A percentile compares a stretch with the other conserved stretches of the same genome.
phyloP scores from a whole-genome alignment of 2,888 invertebrate species.

The Hypercompe scribonia region DNA sequence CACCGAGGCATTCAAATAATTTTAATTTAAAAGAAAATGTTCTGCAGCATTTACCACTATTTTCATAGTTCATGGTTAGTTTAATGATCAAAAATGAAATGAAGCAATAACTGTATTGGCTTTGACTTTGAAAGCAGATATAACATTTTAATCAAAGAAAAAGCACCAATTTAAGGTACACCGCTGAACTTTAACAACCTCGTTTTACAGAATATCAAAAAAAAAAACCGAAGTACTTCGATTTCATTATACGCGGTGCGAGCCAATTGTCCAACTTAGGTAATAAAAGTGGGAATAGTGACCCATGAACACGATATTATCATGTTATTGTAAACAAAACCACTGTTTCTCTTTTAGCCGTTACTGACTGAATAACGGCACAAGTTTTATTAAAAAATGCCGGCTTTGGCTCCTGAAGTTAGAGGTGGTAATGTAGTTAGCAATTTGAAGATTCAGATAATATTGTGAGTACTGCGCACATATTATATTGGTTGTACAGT shows the following conservation, averaged over 20 bases:
- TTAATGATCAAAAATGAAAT: not conserved
- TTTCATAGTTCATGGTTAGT: too few relatives aligned
- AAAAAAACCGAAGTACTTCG: slow-evolving; percentile 33
- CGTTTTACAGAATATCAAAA: slow-evolving; percentile 21
- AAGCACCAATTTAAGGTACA: slow-evolving; percentile 26
- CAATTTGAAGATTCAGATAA: not conserved
- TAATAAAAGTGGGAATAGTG: slow-evolving; percentile 50
- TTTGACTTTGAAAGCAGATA: not conserved
- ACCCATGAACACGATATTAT: slow-evolving; percentile 46
- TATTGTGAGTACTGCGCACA: not conserved
- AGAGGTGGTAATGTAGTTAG: slow-evolving; percentile 17
- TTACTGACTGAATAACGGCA: slow-evolving; percentile 43
- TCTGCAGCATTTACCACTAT: too few relatives aligned
- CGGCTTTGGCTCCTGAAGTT: slow-evolving; percentile 20
- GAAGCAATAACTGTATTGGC: too few relatives aligned
- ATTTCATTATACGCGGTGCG: slow-evolving; percentile 45
- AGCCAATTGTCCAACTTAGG: slow-evolving; percentile 46
- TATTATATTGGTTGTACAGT: not conserved
- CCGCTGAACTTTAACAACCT: slow-evolving; percentile 28
- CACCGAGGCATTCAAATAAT: too few relatives aligned
- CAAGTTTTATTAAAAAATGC: slow-evolving; percentile 53
- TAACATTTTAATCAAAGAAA: slow-evolving; percentile 10
- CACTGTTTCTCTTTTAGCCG: slow-evolving; percentile 31
- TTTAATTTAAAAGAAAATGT: too few relatives aligned
- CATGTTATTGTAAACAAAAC: slow-evolving; percentile 55